Evolutionary conservation across 2,888 invertebrate genomes (phyloP), one percentile per base, ranked within the genome.

Genomic region (Liopterus haemorrhoidalis): DNA sequence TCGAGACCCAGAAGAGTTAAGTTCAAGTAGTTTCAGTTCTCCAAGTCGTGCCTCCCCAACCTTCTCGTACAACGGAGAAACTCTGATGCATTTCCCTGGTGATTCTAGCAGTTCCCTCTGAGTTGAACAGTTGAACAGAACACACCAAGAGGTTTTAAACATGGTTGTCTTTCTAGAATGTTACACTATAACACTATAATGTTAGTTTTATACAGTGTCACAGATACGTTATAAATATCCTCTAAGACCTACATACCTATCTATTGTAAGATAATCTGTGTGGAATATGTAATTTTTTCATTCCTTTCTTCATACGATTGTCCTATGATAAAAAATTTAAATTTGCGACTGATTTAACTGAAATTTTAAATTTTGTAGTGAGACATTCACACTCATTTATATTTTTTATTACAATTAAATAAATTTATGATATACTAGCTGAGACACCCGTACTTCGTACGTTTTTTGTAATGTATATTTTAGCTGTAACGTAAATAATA

Each of bases 1-100:
- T 46, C 59, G 60, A 15, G 81, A 83, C 56, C 77, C 76, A 36
- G 87, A 88, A 63, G 87, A 88, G 62, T 68, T 87, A 37, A 88
- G 88, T 63, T 82, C 87, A 22, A 88, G 87, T 66, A 88, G 87
- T 65, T 84, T 88, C 59, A 88, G 87, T 62, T 86, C 87, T 1
- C 79, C 83, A 8, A 86, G 86, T 58, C 78, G 86, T 41, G 83
- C 85, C 9, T 88, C 86, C 12, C 85, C 87, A 18, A 84, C 85
- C 2, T 79, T 85, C 18, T 85, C 84, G 56, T 81, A 81, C 63
- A 79, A 80, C 56, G 80, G 81, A 40, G 84, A 85, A 61, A 82
- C 82, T 63, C 72, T 82, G 59, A 75, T 86, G 66, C 85, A 85
- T 66, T 87, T 87, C 70, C 84, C 82, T 9, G 84, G 82, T 1